These are phyloP conservation scores for Aeoliscus strigatus DNA, from an alignment of 2,797 vertebrate species.

Conservation along the genomic window DNA sequence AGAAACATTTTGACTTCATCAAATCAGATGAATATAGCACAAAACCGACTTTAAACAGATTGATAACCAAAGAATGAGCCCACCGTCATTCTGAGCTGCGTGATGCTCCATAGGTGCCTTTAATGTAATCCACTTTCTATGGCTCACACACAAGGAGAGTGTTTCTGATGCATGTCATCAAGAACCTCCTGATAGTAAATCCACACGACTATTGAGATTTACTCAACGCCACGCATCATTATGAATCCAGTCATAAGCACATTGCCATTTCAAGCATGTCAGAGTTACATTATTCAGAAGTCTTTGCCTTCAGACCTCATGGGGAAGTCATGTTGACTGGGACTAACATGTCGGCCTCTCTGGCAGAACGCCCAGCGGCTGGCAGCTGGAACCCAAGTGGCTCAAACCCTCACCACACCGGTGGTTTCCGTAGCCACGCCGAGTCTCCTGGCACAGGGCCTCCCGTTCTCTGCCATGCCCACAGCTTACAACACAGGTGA, in stretches of 20 bases:
- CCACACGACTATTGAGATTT: conserved; percentile 42
- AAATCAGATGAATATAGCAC: too few relatives aligned
- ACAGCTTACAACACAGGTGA: conserved; percentile 97
- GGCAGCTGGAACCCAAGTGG: conserved; percentile 83
- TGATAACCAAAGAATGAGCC: not conserved
- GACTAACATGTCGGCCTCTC: conserved; percentile 41
- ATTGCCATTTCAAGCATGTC: conserved; percentile 61
- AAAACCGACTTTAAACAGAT: not conserved
- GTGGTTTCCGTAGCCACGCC: conserved; percentile 96
- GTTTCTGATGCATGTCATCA: conserved; percentile 55
- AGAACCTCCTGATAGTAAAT: conserved; percentile 44
- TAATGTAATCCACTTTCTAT: conserved; percentile 55
- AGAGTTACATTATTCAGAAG: conserved; percentile 6
- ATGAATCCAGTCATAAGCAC: conserved; percentile 38
- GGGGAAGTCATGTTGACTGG: not conserved
- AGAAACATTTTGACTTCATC: too few relatives aligned
- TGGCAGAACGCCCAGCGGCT: conserved; percentile 88
- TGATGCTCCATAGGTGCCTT: conserved; percentile 59
- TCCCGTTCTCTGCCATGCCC: conserved; percentile 94
- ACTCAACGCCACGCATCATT: conserved; percentile 38
- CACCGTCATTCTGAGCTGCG: not conserved
- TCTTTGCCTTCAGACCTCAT: conserved; percentile 2
- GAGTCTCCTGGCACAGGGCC: conserved; percentile 84
- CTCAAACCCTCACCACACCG: conserved; percentile 91
- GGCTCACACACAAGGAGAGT: conserved; percentile 11